Evolutionary conservation across 1,140 invertebrate genomes (phyloP), one percentile per base, ranked within the genome.

Genomic region (Ganaspis sp.): DNA sequence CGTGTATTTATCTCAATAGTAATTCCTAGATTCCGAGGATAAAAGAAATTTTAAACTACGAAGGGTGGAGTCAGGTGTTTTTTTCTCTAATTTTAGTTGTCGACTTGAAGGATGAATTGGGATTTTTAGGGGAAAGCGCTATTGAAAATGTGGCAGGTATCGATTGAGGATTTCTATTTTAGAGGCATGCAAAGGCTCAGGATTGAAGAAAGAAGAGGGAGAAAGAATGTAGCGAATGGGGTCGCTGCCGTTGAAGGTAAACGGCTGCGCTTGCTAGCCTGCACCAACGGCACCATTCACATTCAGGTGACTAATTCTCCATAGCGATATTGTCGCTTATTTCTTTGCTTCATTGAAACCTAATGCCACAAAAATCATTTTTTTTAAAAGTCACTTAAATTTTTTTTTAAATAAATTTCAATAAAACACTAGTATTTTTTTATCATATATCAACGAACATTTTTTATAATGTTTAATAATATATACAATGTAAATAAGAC

Each of bases 241-340:
- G 89, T 88, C 89, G 88, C 89, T 88, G 86, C 81, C 86, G 87
- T 86, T 87, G 88, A 90, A 90, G 89, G 90, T 81, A 84, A 90
- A 89, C 89, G 78, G 84, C 88, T 90, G 81, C 74, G 78, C 82
- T 83, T 80, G 83, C 74, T 74, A 74, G 75, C 74, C 78, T 82
- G 78, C 80, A 75, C 49, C 42, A 73, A 74, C 78, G 69, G 72
- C 79, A 72, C 85, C 85, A 81, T 86, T 89, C 85, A 86, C 87
- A 87, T 89, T 89, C 83, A 84, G 80, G 76, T 83, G 79, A 85
- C 83, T 86, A 83, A 86, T 87, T 86, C 77, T 80, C 72, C 58
- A 45, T 70, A 79, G 75, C 74, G 74, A 78, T 83, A 75, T 76
- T 29, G 58, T 12, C 64, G 17, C 37, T 45, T 53, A 34, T 53